phyloP scores from a whole-genome alignment of 1,140 invertebrate species.

The Andrena cerasifolii region DNA sequence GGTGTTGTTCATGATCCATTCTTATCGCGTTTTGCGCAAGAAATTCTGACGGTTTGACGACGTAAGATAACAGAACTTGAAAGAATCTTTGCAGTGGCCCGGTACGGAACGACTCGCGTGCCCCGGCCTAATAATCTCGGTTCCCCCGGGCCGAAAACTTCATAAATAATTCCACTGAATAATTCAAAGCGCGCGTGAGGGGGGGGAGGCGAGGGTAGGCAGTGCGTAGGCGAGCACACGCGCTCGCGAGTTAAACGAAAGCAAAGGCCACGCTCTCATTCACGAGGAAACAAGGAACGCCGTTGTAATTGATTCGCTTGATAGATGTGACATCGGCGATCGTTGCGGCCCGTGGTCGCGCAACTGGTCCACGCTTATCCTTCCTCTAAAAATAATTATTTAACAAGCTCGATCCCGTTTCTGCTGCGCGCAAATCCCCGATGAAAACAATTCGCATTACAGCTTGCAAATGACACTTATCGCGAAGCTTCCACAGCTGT shows the following conservation, averaged over 20 bases:
- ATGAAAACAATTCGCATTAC: neutral
- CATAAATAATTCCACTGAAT: slow-evolving; percentile 58
- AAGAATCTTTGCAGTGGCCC: too few relatives aligned
- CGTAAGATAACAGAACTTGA: too few relatives aligned
- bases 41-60: too few relatives aligned
- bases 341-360: neutral
- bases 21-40: too few relatives aligned
- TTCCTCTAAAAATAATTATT: slow-evolving; percentile 40
- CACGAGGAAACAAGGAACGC: slow-evolving; percentile 28
- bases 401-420: slow-evolving; percentile 13
- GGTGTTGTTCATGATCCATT: too few relatives aligned
- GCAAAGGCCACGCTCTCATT: slow-evolving; percentile 38
- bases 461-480: too few relatives aligned
- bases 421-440: neutral
- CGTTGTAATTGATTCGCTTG: slow-evolving; percentile 44
- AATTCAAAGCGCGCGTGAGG: slow-evolving; percentile 34
- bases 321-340: slow-evolving; percentile 32
- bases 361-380: slow-evolving; percentile 20
- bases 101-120: too few relatives aligned
- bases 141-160: slow-evolving; percentile 16
- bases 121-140: slow-evolving; percentile 31
- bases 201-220: slow-evolving; percentile 1
- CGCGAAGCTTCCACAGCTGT: neutral
- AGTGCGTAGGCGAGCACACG: neutral
- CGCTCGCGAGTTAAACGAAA: slow-evolving; percentile 53